These are phyloP conservation scores for Ochropleura leucogaster DNA, from an alignment of 2,888 invertebrate genomes.

Conservation along the genomic window DNA sequence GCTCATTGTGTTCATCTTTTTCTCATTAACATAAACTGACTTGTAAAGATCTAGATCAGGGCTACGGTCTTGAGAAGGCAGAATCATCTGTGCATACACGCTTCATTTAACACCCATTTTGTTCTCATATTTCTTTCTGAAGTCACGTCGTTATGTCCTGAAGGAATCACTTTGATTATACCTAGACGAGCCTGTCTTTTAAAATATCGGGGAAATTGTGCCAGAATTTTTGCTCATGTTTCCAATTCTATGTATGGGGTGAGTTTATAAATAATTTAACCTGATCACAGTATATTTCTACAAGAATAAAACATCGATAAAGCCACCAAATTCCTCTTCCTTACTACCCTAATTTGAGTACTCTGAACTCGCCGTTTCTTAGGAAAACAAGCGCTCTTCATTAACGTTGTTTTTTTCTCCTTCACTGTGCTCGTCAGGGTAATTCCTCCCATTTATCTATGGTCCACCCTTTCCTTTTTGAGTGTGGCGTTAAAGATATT, in stretches of 20 bases:
- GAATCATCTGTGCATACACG: slow-evolving; percentile 54
- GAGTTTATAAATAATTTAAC: neutral
- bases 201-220: neutral
- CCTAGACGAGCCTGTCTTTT: neutral
- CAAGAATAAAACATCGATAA: neutral
- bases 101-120: slow-evolving; percentile 48
- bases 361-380: neutral
- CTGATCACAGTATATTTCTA: neutral
- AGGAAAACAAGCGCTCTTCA: slow-evolving; percentile 33
- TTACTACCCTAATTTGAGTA: slow-evolving; percentile 2
- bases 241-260: neutral
- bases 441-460: slow-evolving; percentile 53
- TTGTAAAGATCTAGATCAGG: slow-evolving; percentile 59
- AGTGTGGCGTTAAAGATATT: slow-evolving; percentile 69
- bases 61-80: slow-evolving; percentile 52
- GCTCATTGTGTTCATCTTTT: slow-evolving; percentile 46
- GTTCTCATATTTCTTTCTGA: slow-evolving; percentile 51
- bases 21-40: slow-evolving; percentile 42
- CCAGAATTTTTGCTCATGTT: slow-evolving; percentile 2
- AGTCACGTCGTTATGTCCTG: neutral
- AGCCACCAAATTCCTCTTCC: neutral
- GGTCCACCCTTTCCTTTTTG: slow-evolving; percentile 55
- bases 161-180: neutral
- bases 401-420: slow-evolving; percentile 11
- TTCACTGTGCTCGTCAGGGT: slow-evolving; percentile 20